Evolutionary conservation across 2,888 invertebrate species (phyloP).

Genomic region (Cephus runcator): DNA sequence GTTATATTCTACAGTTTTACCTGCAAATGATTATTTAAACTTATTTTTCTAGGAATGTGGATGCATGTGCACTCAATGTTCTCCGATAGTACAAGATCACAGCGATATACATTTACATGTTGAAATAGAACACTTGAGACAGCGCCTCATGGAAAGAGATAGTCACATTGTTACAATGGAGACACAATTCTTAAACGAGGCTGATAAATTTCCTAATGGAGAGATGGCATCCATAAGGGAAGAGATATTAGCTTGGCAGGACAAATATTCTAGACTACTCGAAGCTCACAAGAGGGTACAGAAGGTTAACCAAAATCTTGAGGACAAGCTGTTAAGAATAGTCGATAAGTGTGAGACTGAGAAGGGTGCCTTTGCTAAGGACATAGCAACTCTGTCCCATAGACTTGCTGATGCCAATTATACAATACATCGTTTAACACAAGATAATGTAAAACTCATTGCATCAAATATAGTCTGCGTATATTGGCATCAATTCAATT

Average conservation of each 20-base stretch:
- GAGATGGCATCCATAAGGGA: constrained; percentile 83
- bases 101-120: constrained; percentile 80
- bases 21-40: background rate
- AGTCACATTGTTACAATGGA: constrained; percentile 87
- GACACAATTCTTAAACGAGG: constrained; percentile 83
- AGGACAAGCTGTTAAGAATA: constrained; percentile 91
- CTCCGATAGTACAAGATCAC: constrained; percentile 51
- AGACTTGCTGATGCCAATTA: constrained; percentile 87
- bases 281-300: constrained; percentile 95
- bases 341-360: constrained; percentile 94
- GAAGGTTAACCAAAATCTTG: constrained; percentile 92
- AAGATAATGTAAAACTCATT: constrained; percentile 79
- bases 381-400: constrained; percentile 86
- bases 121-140: constrained; percentile 88
- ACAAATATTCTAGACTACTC: constrained; percentile 88
- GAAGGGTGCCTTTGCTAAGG: constrained; percentile 86
- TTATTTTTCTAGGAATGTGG: constrained; percentile 69
- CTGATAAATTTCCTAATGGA: constrained; percentile 73
- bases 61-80: constrained; percentile 70
- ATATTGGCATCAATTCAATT: constrained; percentile 20
- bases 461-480: background rate
- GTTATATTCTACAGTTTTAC: too few relatives aligned
- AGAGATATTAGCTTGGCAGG: constrained; percentile 87
- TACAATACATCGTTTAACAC: constrained; percentile 82
- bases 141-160: constrained; percentile 83